phyloP scores from a whole-genome alignment of 2,113 vertebrate species.

The Bujurquina vittata region DNA sequence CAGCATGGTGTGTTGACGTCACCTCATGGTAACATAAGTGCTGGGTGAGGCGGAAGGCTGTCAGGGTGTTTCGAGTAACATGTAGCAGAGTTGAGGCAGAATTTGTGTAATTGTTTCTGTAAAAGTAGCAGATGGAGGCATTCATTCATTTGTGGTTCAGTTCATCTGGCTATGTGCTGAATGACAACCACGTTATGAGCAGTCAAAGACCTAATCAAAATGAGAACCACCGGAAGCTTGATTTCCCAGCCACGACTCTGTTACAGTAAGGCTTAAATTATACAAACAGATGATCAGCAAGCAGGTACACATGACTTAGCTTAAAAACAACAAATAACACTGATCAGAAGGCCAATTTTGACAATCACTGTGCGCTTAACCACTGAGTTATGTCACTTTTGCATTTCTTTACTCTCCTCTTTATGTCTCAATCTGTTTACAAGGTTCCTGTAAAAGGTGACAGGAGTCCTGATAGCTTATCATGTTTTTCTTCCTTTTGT shows the following conservation, averaged over 20 bases:
- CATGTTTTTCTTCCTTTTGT: conserved; percentile 33
- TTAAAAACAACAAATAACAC: conserved; percentile 46
- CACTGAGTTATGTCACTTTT: conserved; percentile 38
- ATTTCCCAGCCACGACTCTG: conserved; percentile 20
- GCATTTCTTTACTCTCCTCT: conserved; percentile 13
- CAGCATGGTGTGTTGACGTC: conserved; percentile 43
- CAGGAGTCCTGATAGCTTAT: conserved; percentile 41
- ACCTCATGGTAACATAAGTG: conserved; percentile 3
- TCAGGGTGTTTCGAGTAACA: conserved; percentile 50
- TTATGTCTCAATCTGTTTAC: conserved; percentile 18
- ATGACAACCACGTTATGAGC: conserved; percentile 9
- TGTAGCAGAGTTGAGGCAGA: conserved; percentile 59
- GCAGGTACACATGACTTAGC: conserved; percentile 28
- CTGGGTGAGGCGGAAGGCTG: conserved; percentile 34
- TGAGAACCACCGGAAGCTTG: neutral
- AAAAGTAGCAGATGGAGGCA: conserved; percentile 38
- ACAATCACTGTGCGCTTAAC: conserved; percentile 53
- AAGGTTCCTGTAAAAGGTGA: conserved; percentile 18
- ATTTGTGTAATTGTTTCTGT: conserved; percentile 39
- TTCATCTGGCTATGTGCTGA: neutral
- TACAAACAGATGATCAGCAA: conserved; percentile 9
- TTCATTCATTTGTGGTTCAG: conserved; percentile 8
- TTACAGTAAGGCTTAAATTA: conserved; percentile 62
- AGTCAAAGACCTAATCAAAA: neutral
- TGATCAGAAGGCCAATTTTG: conserved; percentile 57